These are phyloP conservation scores for Crotalus tigris DNA, from an alignment of 2,113 vertebrate species.

Conservation along the genomic window DNA sequence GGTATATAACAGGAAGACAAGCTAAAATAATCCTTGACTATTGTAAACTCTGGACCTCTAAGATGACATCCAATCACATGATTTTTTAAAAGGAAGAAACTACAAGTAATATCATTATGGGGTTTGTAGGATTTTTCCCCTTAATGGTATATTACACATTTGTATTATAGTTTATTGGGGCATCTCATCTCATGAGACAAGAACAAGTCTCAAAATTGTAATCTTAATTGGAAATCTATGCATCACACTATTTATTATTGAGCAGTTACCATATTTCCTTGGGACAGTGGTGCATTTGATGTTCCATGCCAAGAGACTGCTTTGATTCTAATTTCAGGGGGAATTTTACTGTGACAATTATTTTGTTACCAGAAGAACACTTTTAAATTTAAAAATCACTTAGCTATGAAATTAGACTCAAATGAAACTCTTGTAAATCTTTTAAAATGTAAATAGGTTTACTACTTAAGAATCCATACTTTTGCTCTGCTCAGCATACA, in stretches of 20 bases:
- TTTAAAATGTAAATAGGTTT: not conserved
- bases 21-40: not conserved
- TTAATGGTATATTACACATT: not conserved
- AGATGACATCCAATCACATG: not conserved
- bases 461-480: not conserved
- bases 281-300: not conserved
- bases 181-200: not conserved
- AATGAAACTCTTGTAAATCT: not conserved
- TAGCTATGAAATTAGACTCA: not conserved
- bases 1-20: not conserved
- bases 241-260: constrained; percentile 3
- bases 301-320: not conserved
- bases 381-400: not conserved
- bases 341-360: not conserved
- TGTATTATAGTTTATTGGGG: constrained; percentile 4
- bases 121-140: not conserved
- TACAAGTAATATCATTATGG: not conserved
- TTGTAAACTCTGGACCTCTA: not conserved
- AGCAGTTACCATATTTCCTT: not conserved
- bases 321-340: not conserved
- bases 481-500: not conserved
- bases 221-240: constrained; percentile 13
- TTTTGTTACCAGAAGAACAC: not conserved
- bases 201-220: not conserved
- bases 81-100: not conserved